Conservation (phyloP, 2,797 vertebrate species). For the Trachops cirrhosus region DNA sequence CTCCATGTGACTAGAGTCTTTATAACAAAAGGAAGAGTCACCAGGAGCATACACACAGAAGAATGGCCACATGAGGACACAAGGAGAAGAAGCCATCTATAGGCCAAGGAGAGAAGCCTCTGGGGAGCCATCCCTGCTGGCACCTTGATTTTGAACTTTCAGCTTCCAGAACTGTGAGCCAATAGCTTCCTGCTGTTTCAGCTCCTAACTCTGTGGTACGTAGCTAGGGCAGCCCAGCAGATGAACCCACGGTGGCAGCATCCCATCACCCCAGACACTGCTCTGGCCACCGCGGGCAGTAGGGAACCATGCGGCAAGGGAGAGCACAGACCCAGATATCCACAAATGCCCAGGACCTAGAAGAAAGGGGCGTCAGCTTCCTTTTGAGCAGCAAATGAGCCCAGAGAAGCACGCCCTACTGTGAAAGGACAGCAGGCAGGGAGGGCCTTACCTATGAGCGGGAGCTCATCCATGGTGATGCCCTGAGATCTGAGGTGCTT, state of each 20-base stretch:
- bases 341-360: neutral
- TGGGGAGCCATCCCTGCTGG: accelerated
- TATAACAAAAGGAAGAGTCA: neutral
- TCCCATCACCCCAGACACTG: neutral
- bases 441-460: constrained; percentile 93
- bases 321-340: accelerated
- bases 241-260: accelerated
- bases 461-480: constrained; percentile 99
- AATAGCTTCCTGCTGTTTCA: neutral
- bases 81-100: accelerated
- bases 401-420: neutral
- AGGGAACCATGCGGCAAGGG: too few relatives aligned
- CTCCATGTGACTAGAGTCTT: neutral
- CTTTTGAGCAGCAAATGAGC: neutral
- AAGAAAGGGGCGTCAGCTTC: too few relatives aligned
- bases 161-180: too few relatives aligned
- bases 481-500: constrained; percentile 99
- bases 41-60: accelerated
- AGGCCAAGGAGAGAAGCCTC: neutral
- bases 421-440: accelerated
- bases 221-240: neutral
- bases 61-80: neutral
- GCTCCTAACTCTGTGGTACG: accelerated
- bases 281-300: too few relatives aligned
- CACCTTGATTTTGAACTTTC: too few relatives aligned